Conservation (phyloP, 2,888 invertebrate species). For the Norana najaformis region DNA sequence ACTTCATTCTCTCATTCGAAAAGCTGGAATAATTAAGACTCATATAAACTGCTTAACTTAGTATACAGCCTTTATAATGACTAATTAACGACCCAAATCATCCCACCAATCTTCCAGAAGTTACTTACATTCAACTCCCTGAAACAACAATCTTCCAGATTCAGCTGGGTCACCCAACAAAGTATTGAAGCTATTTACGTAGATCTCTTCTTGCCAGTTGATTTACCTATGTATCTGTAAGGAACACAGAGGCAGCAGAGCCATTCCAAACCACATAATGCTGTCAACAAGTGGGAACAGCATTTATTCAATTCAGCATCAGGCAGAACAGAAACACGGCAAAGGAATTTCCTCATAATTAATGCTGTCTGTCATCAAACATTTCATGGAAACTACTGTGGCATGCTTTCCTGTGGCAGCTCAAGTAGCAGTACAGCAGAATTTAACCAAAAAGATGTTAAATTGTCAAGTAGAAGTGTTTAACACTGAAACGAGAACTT, state of each 20-base stretch:
- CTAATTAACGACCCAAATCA: background rate
- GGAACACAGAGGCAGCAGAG: no score
- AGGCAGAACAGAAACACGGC: no score
- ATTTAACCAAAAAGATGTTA: background rate
- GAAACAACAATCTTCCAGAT: background rate
- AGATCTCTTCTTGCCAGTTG: background rate
- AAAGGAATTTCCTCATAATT: background rate
- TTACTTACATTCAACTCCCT: background rate
- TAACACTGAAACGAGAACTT: background rate
- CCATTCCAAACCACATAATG: background rate
- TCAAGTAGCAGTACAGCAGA: background rate
- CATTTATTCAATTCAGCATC: background rate
- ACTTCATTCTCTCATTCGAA: background rate
- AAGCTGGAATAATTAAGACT: background rate
- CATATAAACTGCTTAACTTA: background rate
- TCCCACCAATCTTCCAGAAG: background rate
- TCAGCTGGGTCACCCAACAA: background rate
- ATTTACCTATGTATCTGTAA: background rate
- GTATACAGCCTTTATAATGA: background rate
- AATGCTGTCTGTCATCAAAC: background rate
- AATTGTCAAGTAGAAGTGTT: background rate
- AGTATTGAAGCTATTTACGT: background rate
- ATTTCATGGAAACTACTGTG: background rate
- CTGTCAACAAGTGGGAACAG: background rate
- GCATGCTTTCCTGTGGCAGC: background rate